Base-by-base conservation (phyloP, 53 echinoderm and acorn worm species). In the Hippasteria phrygiana region DNA sequence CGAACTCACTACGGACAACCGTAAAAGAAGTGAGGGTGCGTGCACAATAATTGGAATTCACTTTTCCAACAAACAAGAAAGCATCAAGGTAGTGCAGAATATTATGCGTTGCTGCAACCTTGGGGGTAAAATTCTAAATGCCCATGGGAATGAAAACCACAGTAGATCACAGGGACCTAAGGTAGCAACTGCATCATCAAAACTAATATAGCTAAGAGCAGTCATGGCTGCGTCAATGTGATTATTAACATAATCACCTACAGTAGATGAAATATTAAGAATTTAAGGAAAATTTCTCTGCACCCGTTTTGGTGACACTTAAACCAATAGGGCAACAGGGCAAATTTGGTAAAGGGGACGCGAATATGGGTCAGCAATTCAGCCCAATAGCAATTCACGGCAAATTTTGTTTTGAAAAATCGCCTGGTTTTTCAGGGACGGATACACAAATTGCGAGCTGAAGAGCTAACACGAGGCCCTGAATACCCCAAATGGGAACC, bases 401-500 rank as follows among this genome's bases (percentile, higher is more conserved):
- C 8, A 4, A 20, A 8, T 20, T 59, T 59, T 59, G 17, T 59
- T 24, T 3, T 59, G 18, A 11, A 59, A 7, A 11, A 59, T 4
- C 6, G 24, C 24, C 18, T 17, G 59, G 11, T 62, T 27, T 41
- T 31, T 38, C 24, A 9, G 4, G n/a, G 4, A 37, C 62, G 20
- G 64, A 81, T 6, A 20, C 42, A 7, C n/a, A 81, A 38, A 54
- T 63, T 62, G 3, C 62, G 41, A 5, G 82, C 38, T 5, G 20
- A 20, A 2, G 16, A 17, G 27, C n/a, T 18, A 12, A 63, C 62
- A 14, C 62, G 62, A 35, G 38, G 33, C 3, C 82, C 82, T 6
- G 41, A 18, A 35, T 20, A 81, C 5, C 64, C 62, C 40, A 81
- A 63, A 36, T n/a, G 39, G 27, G 63, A 81, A 9, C 82, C 82